These are phyloP conservation scores for Microtus richardsoni DNA, from an alignment of 2,113 vertebrate genomes.

Conservation along the genomic window DNA sequence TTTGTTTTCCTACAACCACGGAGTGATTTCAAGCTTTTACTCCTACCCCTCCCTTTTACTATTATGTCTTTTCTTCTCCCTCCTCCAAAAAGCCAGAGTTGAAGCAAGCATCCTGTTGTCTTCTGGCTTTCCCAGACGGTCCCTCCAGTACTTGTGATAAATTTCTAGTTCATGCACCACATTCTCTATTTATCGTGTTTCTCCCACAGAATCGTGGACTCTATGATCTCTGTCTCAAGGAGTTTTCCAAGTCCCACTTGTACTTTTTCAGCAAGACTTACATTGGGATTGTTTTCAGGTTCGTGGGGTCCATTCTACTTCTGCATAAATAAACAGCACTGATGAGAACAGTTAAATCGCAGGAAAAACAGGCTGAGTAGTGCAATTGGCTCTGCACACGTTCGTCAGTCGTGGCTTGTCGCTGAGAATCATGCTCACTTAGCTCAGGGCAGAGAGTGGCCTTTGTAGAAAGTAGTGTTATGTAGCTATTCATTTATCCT, in stretches of 20 bases:
- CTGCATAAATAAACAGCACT: conserved; percentile 59
- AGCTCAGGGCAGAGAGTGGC: conserved; percentile 48
- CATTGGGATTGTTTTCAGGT: neutral
- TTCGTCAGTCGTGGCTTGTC: conserved; percentile 65
- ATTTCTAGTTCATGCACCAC: neutral
- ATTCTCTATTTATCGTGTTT: neutral
- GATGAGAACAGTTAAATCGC: conserved; percentile 55
- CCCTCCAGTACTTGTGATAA: neutral
- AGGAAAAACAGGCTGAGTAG: conserved; percentile 50
- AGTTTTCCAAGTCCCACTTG: conserved; percentile 4
- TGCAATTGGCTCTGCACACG: conserved; percentile 41
- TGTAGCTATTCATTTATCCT: conserved; percentile 55
- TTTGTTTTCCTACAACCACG: neutral
- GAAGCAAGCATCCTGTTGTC: neutral
- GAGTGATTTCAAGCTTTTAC: neutral
- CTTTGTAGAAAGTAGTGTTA: conserved; percentile 55
- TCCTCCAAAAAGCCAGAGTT: neutral
- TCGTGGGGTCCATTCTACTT: conserved; percentile 53
- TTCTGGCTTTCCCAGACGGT: neutral
- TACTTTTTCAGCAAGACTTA: neutral
- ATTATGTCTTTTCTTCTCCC: neutral
- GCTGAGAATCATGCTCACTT: conserved; percentile 56
- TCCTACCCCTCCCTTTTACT: fast-evolving
- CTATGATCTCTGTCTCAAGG: conserved; percentile 30
- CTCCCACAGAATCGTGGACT: conserved; percentile 28